Evolutionary conservation across 64 coral and sea anemone species (phyloP).

Genomic region (Montipora foliosa): DNA sequence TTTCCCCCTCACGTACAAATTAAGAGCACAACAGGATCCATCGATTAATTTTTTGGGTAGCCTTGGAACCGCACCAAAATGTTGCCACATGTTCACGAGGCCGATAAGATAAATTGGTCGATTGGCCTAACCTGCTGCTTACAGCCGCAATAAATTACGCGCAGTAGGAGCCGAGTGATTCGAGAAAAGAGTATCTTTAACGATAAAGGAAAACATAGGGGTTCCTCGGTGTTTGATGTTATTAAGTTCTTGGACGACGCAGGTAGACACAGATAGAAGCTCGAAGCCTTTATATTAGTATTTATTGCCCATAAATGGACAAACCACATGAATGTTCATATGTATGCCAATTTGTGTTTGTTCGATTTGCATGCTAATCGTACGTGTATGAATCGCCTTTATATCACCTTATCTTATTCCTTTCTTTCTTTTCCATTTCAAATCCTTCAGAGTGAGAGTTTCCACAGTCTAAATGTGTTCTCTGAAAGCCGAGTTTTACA

Average conservation of each 20-base stretch:
- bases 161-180: conserved; percentile 44
- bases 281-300: not conserved
- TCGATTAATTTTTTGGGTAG: not conserved
- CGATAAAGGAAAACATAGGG: conserved; percentile 56
- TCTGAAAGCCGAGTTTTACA: not conserved
- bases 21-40: not conserved
- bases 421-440: not conserved
- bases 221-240: conserved; percentile 36
- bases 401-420: conserved; percentile 4
- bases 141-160: conserved; percentile 8
- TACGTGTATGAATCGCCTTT: not conserved
- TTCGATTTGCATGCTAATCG: not conserved
- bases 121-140: conserved; percentile 4
- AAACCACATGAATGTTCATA: not conserved
- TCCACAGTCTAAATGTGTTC: not conserved
- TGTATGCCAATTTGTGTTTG: not conserved
- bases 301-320: not conserved
- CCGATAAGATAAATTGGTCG: conserved; percentile 27
- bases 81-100: conserved; percentile 47
- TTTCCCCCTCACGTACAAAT: not conserved
- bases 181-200: conserved; percentile 38
- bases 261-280: conserved; percentile 49
- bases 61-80: conserved; percentile 8
- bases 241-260: conserved; percentile 55
- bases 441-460: not conserved